Percentiles rank a stretch among this genome's conserved stretches.
phyloP scores from a whole-genome alignment of 2,113 vertebrate species.

The Uria lomvia region DNA sequence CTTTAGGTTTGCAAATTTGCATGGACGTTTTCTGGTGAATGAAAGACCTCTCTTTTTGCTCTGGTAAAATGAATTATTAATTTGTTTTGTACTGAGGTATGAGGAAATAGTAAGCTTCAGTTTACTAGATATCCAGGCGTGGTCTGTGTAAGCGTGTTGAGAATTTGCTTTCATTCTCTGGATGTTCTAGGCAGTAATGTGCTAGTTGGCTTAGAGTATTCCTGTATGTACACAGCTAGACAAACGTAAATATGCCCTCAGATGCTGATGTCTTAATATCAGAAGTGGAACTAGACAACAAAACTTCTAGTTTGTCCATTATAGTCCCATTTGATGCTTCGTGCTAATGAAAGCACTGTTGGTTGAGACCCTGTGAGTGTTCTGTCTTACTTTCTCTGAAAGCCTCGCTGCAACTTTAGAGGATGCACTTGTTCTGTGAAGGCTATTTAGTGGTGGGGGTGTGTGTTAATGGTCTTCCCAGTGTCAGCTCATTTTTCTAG shows the following conservation, averaged over 20 bases:
- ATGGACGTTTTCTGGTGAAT: background rate
- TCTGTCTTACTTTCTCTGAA: background rate
- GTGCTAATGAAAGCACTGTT: background rate
- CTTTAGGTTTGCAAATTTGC: background rate
- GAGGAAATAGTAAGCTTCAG: background rate
- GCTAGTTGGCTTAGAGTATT: background rate
- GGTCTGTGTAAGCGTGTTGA: background rate
- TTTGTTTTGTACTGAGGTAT: background rate
- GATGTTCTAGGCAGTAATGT: background rate
- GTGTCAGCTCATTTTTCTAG: background rate
- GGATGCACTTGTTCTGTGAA: background rate
- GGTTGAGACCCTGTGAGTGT: background rate
- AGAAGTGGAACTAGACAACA: background rate
- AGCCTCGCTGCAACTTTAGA: background rate
- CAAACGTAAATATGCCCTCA: background rate
- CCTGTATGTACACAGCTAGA: background rate
- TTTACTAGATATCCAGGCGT: background rate
- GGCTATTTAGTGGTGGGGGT: background rate
- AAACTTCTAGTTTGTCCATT: background rate
- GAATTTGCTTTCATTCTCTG: background rate
- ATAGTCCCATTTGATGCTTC: background rate
- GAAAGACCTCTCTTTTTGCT: background rate
- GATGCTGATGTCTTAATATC: background rate
- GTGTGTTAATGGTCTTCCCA: background rate
- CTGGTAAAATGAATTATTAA: conserved; percentile 24